Evolutionary conservation across 2,888 invertebrate species (phyloP).

Genomic region (Arrhopalites spinosus): DNA sequence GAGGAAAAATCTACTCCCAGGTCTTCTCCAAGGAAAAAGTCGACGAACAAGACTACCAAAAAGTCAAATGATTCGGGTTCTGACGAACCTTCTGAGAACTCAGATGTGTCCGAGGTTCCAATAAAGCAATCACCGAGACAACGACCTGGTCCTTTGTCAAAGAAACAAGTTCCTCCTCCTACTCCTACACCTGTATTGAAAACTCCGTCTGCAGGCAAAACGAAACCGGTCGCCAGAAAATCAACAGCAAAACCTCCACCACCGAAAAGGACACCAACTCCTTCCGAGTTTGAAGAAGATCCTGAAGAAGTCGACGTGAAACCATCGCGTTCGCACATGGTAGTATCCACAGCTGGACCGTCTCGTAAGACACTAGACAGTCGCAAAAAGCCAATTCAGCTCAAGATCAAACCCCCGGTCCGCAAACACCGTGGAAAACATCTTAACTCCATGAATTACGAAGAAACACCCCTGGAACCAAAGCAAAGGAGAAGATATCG

Average conservation of each 20-base stretch:
- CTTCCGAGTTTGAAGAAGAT: background rate
- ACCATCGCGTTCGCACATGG: background rate
- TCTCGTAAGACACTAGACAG: background rate
- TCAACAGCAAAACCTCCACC: constrained; percentile 2
- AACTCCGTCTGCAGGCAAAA: background rate
- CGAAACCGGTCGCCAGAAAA: constrained; percentile 10
- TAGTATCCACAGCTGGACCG: background rate
- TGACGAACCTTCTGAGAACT: background rate
- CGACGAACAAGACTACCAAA: background rate
- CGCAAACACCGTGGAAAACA: background rate
- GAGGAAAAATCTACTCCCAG: background rate
- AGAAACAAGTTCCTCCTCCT: background rate
- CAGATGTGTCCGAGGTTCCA: background rate
- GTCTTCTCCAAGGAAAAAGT: background rate
- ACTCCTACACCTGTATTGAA: too few relatives aligned
- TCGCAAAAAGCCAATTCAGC: background rate
- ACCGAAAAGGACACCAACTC: background rate
- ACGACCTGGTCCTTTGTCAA: background rate
- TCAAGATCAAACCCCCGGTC: too few relatives aligned
- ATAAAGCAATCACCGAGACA: background rate
- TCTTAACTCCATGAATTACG: background rate
- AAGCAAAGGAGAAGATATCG: constrained; percentile 46
- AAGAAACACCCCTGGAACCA: background rate
- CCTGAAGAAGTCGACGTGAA: background rate
- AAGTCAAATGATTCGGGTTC: too few relatives aligned